Evolutionary conservation across 2,888 invertebrate genomes (phyloP).

Genomic region (Oscheius sp.): DNA sequence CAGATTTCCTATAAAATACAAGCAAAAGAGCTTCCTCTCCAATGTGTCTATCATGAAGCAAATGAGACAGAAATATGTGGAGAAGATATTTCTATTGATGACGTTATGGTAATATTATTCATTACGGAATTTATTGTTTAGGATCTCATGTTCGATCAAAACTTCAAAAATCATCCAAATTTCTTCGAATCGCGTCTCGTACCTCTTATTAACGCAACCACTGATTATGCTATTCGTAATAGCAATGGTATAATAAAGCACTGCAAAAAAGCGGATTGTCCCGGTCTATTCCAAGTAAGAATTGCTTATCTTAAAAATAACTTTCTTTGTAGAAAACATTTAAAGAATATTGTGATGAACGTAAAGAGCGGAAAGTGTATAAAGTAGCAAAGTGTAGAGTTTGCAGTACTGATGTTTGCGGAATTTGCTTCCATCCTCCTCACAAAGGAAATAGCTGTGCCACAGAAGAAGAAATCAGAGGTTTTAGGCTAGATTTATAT

Average conservation of each 20-base stretch:
- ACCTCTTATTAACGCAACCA: neutral
- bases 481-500: too few species aligned
- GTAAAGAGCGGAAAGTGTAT: neutral
- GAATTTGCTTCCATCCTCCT: constrained; percentile 4
- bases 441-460: neutral
- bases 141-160: neutral
- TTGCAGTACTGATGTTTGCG: neutral
- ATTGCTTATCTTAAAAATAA: too few species aligned
- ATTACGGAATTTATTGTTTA: neutral
- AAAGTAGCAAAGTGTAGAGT: neutral
- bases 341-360: neutral
- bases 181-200: neutral
- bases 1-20: constrained; percentile 3
- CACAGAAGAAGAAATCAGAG: neutral
- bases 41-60: neutral
- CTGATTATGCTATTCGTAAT: neutral
- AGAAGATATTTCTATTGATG: neutral
- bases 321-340: too few species aligned
- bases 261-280: neutral
- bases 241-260: neutral
- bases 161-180: neutral
- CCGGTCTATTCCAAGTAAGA: neutral
- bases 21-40: neutral
- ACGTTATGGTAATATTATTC: neutral
- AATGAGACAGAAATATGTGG: neutral